Evolutionary conservation across 1,140 invertebrate species (phyloP), one percentile per base, ranked within the genome.

Genomic region (Probaryconus sp.): DNA sequence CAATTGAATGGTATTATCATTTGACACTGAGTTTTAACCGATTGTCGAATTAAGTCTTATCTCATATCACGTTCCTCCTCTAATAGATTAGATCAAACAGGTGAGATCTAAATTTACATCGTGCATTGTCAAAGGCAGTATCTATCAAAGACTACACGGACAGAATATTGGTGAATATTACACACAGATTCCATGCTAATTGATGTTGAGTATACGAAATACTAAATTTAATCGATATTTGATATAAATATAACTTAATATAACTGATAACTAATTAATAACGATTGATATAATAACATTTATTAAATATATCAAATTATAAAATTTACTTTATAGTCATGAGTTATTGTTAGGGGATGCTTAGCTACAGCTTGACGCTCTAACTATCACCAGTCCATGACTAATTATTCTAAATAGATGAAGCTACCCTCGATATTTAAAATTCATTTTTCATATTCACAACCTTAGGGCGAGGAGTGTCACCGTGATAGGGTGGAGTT

Each of bases 401-500:
- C 42, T 47, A 60, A 60, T 60, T 45, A 60, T 37, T 35, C 42
- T 24, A 60, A 60, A 60, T 60, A 60, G 45, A 26, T 60, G 55
- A 60, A 33, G 18, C n/a, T 28, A 35, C 55, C 55, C 55, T 47
- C 47, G 28, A 47, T 60, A 47, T 60, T 47, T 45, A 42, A 60
- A 60, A 60, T 37, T 20, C 7, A 60, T 60, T 42, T 60, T 31
- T 42, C 55, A 13, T 24, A 2, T 60, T 47, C 30, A 13, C 31
- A 37, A 26, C 21, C 47, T 37, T 5, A 42, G 18, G 31, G 26
- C 0, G 21, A 24, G 14, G 9, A 1, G 3, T 24, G 2, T 28
- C 14, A n/a, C 17, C 3, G 31, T 31, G 51, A 56, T 43, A 17
- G 31, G 11, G 14, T 26, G 37, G 20, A 33, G 35, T 18, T 45